Evolutionary conservation across 2,113 vertebrate genomes (phyloP).

Genomic region (Hyaena hyaena): DNA sequence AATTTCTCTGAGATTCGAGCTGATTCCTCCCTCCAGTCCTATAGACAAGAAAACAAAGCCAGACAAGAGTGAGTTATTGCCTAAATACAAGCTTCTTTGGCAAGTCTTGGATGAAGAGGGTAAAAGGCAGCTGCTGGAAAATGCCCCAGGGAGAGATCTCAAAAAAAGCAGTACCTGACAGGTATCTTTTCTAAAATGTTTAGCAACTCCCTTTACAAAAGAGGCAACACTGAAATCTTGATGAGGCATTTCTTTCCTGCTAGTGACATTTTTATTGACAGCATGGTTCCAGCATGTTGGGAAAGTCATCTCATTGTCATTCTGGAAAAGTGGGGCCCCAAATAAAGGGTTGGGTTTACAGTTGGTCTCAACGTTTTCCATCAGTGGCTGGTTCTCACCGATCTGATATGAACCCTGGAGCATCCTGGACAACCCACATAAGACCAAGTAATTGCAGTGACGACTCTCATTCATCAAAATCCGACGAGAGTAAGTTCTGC

Average conservation of each 20-base stretch:
- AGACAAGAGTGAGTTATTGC: slow-evolving; percentile 46
- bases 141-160: slow-evolving; percentile 65
- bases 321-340: slow-evolving; percentile 88
- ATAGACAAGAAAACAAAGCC: slow-evolving; percentile 59
- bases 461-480: slow-evolving; percentile 88
- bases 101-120: background rate
- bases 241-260: slow-evolving; percentile 85
- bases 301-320: slow-evolving; percentile 85
- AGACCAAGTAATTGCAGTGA: slow-evolving; percentile 88
- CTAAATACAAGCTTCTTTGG: background rate
- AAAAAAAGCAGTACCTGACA: slow-evolving; percentile 84
- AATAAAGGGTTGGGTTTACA: slow-evolving; percentile 86
- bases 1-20: slow-evolving; percentile 62
- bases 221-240: slow-evolving; percentile 84
- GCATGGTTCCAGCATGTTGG: slow-evolving; percentile 85
- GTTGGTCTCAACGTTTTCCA: slow-evolving; percentile 87
- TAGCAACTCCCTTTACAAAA: slow-evolving; percentile 85
- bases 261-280: slow-evolving; percentile 87
- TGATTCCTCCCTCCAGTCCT: slow-evolving; percentile 59
- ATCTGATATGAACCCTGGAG: slow-evolving; percentile 89
- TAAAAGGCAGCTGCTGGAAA: slow-evolving; percentile 58
- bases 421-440: slow-evolving; percentile 86
- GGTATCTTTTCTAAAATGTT: slow-evolving; percentile 81
- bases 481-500: slow-evolving; percentile 86
- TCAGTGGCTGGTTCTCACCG: slow-evolving; percentile 65